These are phyloP conservation scores for Limnephilus lunatus DNA, from an alignment of 2,888 invertebrate genomes.

Conservation along the genomic window DNA sequence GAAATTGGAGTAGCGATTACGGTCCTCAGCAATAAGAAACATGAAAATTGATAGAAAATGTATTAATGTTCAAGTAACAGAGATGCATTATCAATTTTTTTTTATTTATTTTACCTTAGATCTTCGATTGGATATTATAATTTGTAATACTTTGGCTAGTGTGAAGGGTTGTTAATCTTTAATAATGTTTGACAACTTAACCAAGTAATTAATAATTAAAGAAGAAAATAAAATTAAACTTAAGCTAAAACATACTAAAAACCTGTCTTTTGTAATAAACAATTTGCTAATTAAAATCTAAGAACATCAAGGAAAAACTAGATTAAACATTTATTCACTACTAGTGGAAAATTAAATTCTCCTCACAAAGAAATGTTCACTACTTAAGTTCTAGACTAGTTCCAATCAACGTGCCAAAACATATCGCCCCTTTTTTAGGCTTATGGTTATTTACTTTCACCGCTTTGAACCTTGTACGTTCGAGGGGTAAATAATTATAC, in stretches of 20 bases:
- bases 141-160: not conserved
- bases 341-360: not conserved
- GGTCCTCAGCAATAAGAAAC: no score
- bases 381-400: not conserved
- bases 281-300: constrained; percentile 40
- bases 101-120: not conserved
- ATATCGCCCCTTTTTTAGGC: not conserved
- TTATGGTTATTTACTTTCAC: not conserved
- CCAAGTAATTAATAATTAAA: not conserved
- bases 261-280: constrained; percentile 47
- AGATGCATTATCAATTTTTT: no score
- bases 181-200: constrained; percentile 1
- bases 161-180: not conserved
- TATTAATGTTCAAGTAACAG: no score
- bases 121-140: not conserved
- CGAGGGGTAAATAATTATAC: not conserved
- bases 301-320: constrained; percentile 29
- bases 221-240: constrained; percentile 13
- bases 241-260: constrained; percentile 32
- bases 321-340: constrained; percentile 28
- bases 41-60: no score
- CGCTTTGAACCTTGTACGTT: not conserved
- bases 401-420: not conserved
- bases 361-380: not conserved
- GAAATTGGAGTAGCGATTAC: no score